Percentiles rank a stretch among this genome's conserved stretches.
These are phyloP conservation scores for Bradynema listronoti DNA, from an alignment of 1,140 invertebrate genomes.

Conservation along the genomic window DNA sequence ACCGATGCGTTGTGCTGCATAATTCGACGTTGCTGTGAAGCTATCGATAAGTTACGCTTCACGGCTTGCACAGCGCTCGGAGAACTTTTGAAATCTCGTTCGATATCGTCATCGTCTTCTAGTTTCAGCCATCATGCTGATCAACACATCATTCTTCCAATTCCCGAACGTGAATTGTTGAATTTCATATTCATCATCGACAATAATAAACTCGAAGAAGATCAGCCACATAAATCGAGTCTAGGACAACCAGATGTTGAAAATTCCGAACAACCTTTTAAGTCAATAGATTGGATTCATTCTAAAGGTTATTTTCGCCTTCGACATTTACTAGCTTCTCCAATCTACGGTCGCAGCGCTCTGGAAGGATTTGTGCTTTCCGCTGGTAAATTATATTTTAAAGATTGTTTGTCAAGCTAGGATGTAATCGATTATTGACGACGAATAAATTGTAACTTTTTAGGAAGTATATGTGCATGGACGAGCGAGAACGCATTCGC, in stretches of 20 bases:
- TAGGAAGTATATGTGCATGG: constrained; percentile 27
- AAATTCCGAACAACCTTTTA: constrained; percentile 8
- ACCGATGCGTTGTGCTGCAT: constrained; percentile 5
- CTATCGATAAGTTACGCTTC: constrained; percentile 26
- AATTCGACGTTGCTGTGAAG: constrained; percentile 19
- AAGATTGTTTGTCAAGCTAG: not conserved
- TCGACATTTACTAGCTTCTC: constrained; percentile 13
- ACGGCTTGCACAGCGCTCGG: not conserved
- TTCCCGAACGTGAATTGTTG: constrained; percentile 22
- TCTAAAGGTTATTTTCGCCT: constrained; percentile 19
- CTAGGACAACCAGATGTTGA: not conserved
- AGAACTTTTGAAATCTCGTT: not conserved
- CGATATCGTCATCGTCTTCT: not conserved
- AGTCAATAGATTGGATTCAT: constrained; percentile 17
- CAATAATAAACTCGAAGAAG: constrained; percentile 1
- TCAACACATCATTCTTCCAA: constrained; percentile 1
- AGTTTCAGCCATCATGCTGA: not conserved
- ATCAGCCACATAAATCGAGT: not conserved
- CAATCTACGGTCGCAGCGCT: constrained; percentile 15
- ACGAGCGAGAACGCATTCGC: constrained; percentile 28
- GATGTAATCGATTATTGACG: not conserved
- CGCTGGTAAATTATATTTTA: constrained; percentile 13
- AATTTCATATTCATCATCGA: constrained; percentile 6
- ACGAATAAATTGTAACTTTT: constrained; percentile 19
- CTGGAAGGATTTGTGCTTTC: constrained; percentile 27